Base-by-base conservation (phyloP, 2,113 vertebrate genomes). In the Hippocampus abdominalis region DNA sequence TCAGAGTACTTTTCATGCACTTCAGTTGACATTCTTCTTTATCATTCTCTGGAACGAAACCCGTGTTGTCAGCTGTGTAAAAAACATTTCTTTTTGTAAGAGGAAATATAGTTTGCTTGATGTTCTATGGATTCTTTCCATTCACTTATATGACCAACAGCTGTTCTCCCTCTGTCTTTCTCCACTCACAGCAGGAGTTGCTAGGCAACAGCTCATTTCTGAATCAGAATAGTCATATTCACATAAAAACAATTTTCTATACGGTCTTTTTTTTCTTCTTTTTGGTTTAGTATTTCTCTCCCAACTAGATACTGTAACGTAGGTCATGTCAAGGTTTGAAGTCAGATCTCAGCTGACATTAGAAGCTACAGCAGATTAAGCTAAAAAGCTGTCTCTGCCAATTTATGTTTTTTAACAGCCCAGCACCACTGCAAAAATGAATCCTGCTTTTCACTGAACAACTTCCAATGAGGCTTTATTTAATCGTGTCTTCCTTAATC, bases 151-250 rank as follows among this genome's bases (percentile, higher is more conserved):
- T 70, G 66, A 77, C 73, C 70, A 36, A 71, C 61, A 25, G 83
- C 80, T 84, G 77, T 84, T 75, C 77, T 83, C 68, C 72, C 70
- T 72, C 76, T 80, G 66, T 80, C 77, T 81, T 83, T 66, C 60
- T 72, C 69, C 40, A 48, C 76, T 82, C 76, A 83, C 64, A 79
- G 81, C 78, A 67, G 76, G 73, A 77, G 87, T 89, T 86, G 84
- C 87, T 77, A 79, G 64, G 87, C 78, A 89, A 89, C 87, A 70
- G 78, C 73, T 75, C 75, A n/a, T 51, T 25, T 56, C 75, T 76
- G 70, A 68, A 77, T 84, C 77, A 71, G 75, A 76, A 79, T 77
- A 81, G 83, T 75, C 72, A 76, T 84, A 84, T 83, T 78, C 72
- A 84, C 68, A 81, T 79, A 71, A 79, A 79, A 79, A 78, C 64